Evolutionary conservation across 2,797 vertebrate species (phyloP).

Genomic region (Leptodactylus fallax): DNA sequence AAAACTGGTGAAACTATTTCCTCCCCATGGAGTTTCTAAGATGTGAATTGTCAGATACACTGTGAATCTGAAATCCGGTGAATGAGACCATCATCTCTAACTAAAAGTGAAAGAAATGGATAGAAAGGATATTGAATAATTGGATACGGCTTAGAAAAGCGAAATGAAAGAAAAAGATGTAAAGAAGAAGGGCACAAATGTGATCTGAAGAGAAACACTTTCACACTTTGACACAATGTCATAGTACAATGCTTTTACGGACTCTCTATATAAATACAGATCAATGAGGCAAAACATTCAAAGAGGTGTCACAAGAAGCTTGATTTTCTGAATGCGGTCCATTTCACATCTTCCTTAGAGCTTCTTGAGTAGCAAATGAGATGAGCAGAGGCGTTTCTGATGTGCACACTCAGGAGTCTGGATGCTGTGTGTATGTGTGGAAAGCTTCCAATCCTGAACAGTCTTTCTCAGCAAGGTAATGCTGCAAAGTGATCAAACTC

Average conservation of each 20-base stretch:
- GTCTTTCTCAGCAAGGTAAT: constrained; percentile 51
- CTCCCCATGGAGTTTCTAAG: no score
- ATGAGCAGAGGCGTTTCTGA: constrained; percentile 62
- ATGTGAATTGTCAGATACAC: no score
- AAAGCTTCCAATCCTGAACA: constrained; percentile 46
- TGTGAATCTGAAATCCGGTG: not conserved
- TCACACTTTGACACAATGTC: not conserved
- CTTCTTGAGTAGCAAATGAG: constrained; percentile 60
- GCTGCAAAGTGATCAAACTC: constrained; percentile 55
- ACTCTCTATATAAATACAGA: not conserved
- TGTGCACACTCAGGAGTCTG: constrained; percentile 52
- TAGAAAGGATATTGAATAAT: not conserved
- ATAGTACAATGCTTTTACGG: not conserved
- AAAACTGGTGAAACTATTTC: no score
- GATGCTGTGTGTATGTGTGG: constrained; percentile 44
- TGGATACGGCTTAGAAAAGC: not conserved
- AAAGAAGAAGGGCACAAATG: not conserved
- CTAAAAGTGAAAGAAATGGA: not conserved
- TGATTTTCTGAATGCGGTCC: constrained; percentile 43
- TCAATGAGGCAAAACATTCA: not conserved
- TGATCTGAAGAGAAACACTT: not conserved
- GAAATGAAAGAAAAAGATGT: not conserved
- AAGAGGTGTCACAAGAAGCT: not conserved
- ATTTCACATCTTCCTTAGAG: constrained; percentile 59
- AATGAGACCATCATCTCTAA: not conserved